Conservation (phyloP, 2,113 vertebrate genomes). For the Platichthys stellatus region DNA sequence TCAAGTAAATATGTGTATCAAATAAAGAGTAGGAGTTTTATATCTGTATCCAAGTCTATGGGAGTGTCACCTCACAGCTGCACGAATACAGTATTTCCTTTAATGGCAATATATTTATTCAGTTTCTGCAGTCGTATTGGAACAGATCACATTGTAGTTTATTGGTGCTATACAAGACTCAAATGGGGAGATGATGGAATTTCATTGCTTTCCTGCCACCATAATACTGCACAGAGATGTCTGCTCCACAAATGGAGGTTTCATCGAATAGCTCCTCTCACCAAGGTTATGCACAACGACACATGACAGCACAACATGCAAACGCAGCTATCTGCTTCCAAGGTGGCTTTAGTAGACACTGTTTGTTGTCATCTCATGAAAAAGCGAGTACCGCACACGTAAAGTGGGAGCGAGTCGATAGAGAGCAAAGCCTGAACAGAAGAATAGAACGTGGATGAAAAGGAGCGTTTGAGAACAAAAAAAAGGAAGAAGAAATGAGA, state of each 20-base stretch:
- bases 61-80: conserved; percentile 20
- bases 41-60: conserved; percentile 20
- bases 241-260: conserved; percentile 51
- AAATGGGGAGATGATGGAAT: conserved; percentile 51
- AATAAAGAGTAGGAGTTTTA: conserved; percentile 45
- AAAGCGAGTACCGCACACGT: conserved; percentile 29
- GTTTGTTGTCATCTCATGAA: conserved; percentile 56
- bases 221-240: conserved; percentile 23
- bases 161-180: conserved; percentile 30
- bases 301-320: conserved; percentile 41
- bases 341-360: conserved; percentile 38
- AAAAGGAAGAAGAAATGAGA: not conserved
- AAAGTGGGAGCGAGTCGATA: conserved; percentile 27
- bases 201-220: conserved; percentile 37
- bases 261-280: conserved; percentile 58
- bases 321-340: conserved; percentile 6
- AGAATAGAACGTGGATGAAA: not conserved
- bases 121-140: conserved; percentile 23
- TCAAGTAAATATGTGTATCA: conserved; percentile 48
- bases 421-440: not conserved
- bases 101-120: conserved; percentile 13
- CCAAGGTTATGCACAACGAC: conserved; percentile 52
- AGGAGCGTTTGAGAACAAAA: too few species aligned
- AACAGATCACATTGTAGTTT: conserved; percentile 51
- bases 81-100: conserved; percentile 36